Evolutionary conservation across 2,797 vertebrate species (phyloP), one percentile per base, ranked within the genome.

Genomic region (Falco naumanni): DNA sequence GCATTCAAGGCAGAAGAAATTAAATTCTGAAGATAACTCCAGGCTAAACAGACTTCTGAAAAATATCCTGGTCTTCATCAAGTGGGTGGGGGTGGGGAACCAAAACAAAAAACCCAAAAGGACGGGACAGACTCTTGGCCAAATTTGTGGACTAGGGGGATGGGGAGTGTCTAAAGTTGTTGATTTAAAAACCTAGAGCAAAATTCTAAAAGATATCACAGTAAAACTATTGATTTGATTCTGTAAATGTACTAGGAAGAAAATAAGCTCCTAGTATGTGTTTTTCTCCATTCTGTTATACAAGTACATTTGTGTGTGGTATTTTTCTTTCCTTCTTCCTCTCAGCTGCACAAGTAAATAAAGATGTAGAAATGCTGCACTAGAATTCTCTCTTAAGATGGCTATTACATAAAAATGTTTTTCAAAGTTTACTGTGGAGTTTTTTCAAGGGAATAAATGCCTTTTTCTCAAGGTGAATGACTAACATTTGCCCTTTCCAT

Each of bases 1-100:
- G 22, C 45, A 64, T 20, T 80, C 11, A 25, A 22, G 83, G 53
- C 63, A 95, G 41, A 76, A 93, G 50, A 80, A 94, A 89, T 47
- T 93, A 45, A 95, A 74, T 80, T 94, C 79, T 96, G 65, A 93
- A 95, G 50, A 66, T 79, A 97, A 83, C 51, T 84, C 84, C 76
- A 89, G 79, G 33, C 78, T 76, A 91, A 95, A 31, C n/a, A 48
- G 11, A 95, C 51, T 74, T 97, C 94, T 83, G 92, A 96, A 94
- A 95, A 70, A 93, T 22, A 84, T 31, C 25, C 39, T 96, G 80
- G 84, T 68, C 71, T 82, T 83, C 18, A 22, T 69, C 71, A 68
- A 95, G 78, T 47, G 37, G 37, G 10, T 10, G 37, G 10, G 37
- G 37, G 37, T 37, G 37, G 37, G 37, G 37, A 11, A 10, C 37